Conservation (phyloP, 2,888 invertebrate genomes). For the Dimorphilus gyrociliatus region DNA sequence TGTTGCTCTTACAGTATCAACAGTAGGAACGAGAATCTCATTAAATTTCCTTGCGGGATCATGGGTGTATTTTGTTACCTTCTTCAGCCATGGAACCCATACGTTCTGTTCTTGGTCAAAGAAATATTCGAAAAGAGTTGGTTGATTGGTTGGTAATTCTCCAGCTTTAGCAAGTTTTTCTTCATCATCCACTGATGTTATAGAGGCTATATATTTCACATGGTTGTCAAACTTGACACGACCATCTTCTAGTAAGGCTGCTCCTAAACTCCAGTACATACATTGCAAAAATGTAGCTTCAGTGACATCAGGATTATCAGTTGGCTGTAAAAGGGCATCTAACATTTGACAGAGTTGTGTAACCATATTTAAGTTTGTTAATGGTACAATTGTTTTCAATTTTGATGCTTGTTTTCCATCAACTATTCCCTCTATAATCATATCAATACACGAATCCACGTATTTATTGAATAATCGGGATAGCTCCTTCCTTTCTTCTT, state of each 20-base stretch:
- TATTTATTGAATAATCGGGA: conserved; percentile 55
- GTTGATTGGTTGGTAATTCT: conserved; percentile 54
- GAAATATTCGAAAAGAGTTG: conserved; percentile 65
- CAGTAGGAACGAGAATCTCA: conserved; percentile 72
- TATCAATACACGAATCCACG: conserved; percentile 52
- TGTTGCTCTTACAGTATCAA: conserved; percentile 59
- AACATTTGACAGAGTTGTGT: conserved; percentile 64
- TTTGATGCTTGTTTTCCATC: conserved; percentile 49
- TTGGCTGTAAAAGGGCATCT: conserved; percentile 46
- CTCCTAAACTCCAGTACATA: conserved; percentile 70
- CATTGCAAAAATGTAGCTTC: conserved; percentile 57
- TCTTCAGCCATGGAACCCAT: conserved; percentile 72
- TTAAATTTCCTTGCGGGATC: conserved; percentile 53
- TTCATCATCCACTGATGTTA: conserved; percentile 51
- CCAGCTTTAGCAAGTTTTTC: conserved; percentile 40
- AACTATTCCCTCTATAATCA: conserved; percentile 54
- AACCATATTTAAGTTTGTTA: conserved; percentile 71
- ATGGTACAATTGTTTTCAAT: conserved; percentile 61
- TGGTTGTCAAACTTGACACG: conserved; percentile 59
- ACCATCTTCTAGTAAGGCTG: conserved; percentile 52
- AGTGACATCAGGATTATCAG: conserved; percentile 39
- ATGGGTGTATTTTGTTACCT: conserved; percentile 60
- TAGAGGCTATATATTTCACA: conserved; percentile 52
- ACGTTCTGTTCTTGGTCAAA: conserved; percentile 48
- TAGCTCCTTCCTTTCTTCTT: conserved; percentile 21